A percentile compares a stretch with the other conserved stretches of the same genome.
phyloP scores from a whole-genome alignment of 2,797 vertebrate genomes.

The Crocodylus rhombifer region DNA sequence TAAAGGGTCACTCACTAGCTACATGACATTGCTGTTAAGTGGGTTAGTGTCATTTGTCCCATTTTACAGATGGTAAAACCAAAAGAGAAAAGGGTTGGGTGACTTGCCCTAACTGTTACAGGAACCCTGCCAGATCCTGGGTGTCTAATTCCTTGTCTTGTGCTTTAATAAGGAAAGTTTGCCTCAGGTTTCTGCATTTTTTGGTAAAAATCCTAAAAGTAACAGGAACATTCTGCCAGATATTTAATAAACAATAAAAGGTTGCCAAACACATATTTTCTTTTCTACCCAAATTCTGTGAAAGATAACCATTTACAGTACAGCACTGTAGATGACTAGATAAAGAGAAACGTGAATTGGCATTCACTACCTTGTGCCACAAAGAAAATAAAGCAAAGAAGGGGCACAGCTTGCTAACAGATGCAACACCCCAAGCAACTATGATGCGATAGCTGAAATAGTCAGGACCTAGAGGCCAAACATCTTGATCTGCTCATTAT shows the following conservation, averaged over 20 bases:
- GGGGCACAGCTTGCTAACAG: slow-evolving; percentile 58
- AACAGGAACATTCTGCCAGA: background rate
- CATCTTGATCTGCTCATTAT: slow-evolving; percentile 71
- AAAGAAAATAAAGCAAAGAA: slow-evolving; percentile 35
- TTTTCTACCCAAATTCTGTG: background rate
- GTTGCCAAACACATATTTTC: background rate
- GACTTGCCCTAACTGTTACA: background rate
- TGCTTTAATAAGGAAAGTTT: background rate
- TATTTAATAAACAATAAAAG: background rate
- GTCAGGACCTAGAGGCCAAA: slow-evolving; percentile 64
- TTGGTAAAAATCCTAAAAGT: background rate
- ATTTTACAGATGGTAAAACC: background rate
- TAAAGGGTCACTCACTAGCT: slow-evolving; percentile 8
- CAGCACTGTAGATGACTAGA: background rate
- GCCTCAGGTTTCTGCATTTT: background rate
- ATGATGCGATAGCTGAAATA: slow-evolving; percentile 58
- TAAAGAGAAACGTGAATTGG: slow-evolving; percentile 8
- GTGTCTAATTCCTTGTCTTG: background rate
- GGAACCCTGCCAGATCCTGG: accelerated
- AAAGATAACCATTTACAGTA: background rate
- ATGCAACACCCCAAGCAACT: slow-evolving; percentile 58
- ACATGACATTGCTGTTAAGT: background rate
- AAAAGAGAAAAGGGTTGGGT: background rate
- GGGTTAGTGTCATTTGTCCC: background rate
- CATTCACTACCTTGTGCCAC: slow-evolving; percentile 45